Base-by-base conservation (phyloP, 2,113 vertebrate genomes). In the Cebus imitator region DNA sequence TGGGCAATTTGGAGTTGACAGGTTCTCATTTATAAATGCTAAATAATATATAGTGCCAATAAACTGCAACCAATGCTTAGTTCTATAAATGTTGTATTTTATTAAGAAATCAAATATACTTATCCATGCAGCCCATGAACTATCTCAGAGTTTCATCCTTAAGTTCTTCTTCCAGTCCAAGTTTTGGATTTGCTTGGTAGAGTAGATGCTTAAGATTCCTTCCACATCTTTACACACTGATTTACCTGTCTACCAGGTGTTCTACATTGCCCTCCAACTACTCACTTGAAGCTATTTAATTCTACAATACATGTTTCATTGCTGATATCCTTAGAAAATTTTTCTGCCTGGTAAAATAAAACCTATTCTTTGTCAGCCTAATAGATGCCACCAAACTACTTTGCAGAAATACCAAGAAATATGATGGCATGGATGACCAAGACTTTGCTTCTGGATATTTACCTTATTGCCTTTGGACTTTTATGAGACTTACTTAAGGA, bases 281-380 rank as follows among this genome's bases (percentile, higher is more conserved):
- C 61, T 96, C 76, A 90, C 82, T 97, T 95, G 96, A 97, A 98
- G 82, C 40, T 97, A 94, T 58, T 96, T 97, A 96, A 78, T 97
- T 75, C 58, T 88, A 85, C 21, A 97, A 57, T 96, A 96, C n/a
- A 88, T 90, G 37, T 97, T 97, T 98, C 80, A 97, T 94, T 96
- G n/a, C 18, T 93, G 96, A 82, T 95, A 97, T 16, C 32, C 85
- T 95, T 96, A 95, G 95, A 88, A 95, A 86, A 79, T 37, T 78
- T 96, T 97, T 91, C 81, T 93, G 64, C 40, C 57, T 80, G 86
- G 93, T 57, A 94, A 98, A 97, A 95, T 76, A 92, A 97, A 98
- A 97, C 43, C 58, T 37, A 87, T 79, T 94, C 3, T 64, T 94
- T 97, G 82, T 98, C 95, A 95, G 37, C 73, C 96, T 97, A 88